Evolutionary conservation across 2,888 invertebrate genomes (phyloP), one percentile per base, ranked within the genome.

Genomic region (Lamproptera curius): DNA sequence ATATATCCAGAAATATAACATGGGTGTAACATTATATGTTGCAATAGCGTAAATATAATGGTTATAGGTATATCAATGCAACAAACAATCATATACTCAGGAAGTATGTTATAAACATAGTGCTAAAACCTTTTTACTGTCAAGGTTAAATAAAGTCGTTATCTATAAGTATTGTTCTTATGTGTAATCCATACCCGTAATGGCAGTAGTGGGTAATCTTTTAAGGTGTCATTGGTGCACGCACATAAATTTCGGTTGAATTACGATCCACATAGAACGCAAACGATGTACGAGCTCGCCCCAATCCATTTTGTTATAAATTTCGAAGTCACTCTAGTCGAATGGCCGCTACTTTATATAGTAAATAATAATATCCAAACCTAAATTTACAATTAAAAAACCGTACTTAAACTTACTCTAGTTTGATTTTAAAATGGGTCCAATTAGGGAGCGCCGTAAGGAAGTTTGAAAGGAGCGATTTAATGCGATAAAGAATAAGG

Each of bases 151-250:
- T 5, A 20, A 20, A 5, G 20, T 20, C 20, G 20, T 20, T 20
- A 20, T 6, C 6, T 6, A 20, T 20, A 20, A 5, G 20, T 20
- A 5, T 20, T 20, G 20, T 20, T 20, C 20, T 5, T 6, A 5
- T 20, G 20, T 20, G 20, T 5, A 20, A 20, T 20, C 6, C 6
- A 6, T 20, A 20, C 20, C 6, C 20, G 20, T 20, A 20, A 6
- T 28, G 31, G 11, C 3, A 11, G 5, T n/a, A 31, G 11, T 67
- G 67, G 78, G 79, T 83, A 85, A 86, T 85, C 81, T 84, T 76
- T 85, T 84, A 85, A 66, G 72, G 64, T 75, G 79, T 83, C 82
- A 77, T 65, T 76, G 67, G 76, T 78, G 81, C 83, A 84, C 81
- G 83, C 83, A 84, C 83, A 85, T 86, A 83, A 85, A 85, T 85